Conservation (phyloP, 2,888 invertebrate genomes). For the Xestia sexstrigata region DNA sequence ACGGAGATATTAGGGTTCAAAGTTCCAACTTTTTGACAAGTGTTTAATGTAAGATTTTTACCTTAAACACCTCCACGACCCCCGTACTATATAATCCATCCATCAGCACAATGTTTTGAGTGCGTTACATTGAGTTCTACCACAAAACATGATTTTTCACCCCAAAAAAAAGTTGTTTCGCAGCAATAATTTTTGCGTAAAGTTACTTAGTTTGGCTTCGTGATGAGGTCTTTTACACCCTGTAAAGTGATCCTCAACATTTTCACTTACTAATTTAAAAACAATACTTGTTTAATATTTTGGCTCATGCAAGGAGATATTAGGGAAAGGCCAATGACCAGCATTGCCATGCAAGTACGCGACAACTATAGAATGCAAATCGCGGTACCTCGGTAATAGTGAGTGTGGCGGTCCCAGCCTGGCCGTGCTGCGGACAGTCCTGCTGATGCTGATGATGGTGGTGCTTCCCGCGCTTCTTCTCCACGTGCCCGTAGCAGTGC, state of each 20-base stretch:
- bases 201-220: too few species aligned
- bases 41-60: too few species aligned
- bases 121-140: too few species aligned
- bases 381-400: constrained; percentile 48
- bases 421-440: constrained; percentile 14
- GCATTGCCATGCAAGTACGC: background rate
- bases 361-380: background rate
- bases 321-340: background rate
- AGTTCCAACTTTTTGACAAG: too few species aligned
- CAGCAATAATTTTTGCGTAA: too few species aligned
- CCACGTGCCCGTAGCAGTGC: constrained; percentile 96
- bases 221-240: too few species aligned
- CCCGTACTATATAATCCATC: too few species aligned
- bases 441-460: constrained; percentile 55
- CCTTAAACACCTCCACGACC: too few species aligned
- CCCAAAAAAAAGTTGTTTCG: too few species aligned
- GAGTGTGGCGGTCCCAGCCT: background rate
- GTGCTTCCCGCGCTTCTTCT: constrained; percentile 79
- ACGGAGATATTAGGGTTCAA: too few species aligned
- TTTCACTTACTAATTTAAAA: background rate
- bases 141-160: too few species aligned
- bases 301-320: background rate
- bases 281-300: background rate
- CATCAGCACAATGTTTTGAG: too few species aligned
- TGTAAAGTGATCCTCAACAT: background rate